Evolutionary conservation across 1,140 invertebrate genomes (phyloP), one percentile per base, ranked within the genome.

Genomic region (Saxidomus purpurata): DNA sequence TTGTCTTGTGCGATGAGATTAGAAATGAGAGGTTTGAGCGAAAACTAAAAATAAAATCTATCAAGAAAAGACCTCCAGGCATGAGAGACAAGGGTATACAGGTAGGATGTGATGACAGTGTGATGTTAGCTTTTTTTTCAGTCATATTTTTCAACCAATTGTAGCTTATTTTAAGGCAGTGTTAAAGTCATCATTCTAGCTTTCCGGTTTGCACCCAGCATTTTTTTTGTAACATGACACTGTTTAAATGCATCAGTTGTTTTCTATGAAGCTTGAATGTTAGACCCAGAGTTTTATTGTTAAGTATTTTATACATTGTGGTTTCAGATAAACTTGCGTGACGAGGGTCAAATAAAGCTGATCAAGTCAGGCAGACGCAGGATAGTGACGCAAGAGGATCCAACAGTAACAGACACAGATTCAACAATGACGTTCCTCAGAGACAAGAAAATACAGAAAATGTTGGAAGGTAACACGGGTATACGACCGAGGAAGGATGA

Each of bases 391-490:
- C 85, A 87, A 47, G 71, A 74, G 36, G 85, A 87, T n/a, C 49
- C 71, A 0, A 63, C 71, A 31, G 85, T 87, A n/a, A 67, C 49
- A 22, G 85, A 87, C 34, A 40, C 38, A 15, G 85, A 87, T 47
- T 87, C 85, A 4, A 87, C 76, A 19, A 13, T 80, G 2, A 69
- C 85, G 17, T 87, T 87, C 59, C 55, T 87, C 15, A 49, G 85
- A 9, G 85, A 79, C 71, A 87, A 87, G 36, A 87, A 87, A 28
- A 87, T 87, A 43, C 85, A 87, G 85, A 87, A 87, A n/a, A 87
- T 87, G 85, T 63, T 87, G 34, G 85, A 87, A 28, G 69, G 69
- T n/a, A 87, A 80, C n/a, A 49, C 74, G 9, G 59, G 59, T 19
- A 79, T 79, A 52, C 47, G 85, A 36, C n/a, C 71, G 13, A 40